These are phyloP conservation scores for Sarcophaga caerulescens DNA, from an alignment of 2,888 invertebrate species.

Conservation along the genomic window DNA sequence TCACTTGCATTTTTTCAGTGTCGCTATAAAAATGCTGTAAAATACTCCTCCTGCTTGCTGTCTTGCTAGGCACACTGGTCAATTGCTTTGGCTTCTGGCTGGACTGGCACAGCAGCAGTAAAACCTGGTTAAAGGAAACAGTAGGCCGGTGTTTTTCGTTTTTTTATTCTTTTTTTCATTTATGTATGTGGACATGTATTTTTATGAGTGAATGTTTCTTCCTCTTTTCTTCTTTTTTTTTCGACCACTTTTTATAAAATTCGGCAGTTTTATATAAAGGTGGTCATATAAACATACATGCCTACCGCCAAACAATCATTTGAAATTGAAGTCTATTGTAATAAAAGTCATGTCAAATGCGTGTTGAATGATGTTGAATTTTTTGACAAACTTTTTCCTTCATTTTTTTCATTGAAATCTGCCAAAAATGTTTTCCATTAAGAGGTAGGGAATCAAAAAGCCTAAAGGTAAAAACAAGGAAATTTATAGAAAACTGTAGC, in stretches of 20 bases:
- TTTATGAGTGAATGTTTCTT: conserved; percentile 13
- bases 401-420: neutral
- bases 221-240: conserved; percentile 13
- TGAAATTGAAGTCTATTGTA: conserved; percentile 65
- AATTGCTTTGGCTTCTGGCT: conserved; percentile 66
- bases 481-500: conserved; percentile 14
- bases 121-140: conserved; percentile 7
- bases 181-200: neutral
- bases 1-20: conserved; percentile 38
- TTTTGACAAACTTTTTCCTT: conserved; percentile 42
- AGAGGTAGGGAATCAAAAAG: conserved; percentile 9
- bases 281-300: conserved; percentile 8
- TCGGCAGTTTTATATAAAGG: conserved; percentile 39
- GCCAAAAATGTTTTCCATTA: neutral
- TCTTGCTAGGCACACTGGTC: conserved; percentile 57
- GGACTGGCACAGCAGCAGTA: neutral
- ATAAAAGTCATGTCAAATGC: conserved; percentile 67
- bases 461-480: conserved; percentile 47
- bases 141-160: conserved; percentile 24
- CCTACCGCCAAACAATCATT: conserved; percentile 7
- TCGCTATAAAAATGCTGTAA: conserved; percentile 2
- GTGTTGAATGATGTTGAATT: conserved; percentile 56
- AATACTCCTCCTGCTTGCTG: conserved; percentile 17
- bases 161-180: neutral
- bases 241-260: neutral